Conservation (phyloP, 2,888 invertebrate species). For the Synergus japonicus region DNA sequence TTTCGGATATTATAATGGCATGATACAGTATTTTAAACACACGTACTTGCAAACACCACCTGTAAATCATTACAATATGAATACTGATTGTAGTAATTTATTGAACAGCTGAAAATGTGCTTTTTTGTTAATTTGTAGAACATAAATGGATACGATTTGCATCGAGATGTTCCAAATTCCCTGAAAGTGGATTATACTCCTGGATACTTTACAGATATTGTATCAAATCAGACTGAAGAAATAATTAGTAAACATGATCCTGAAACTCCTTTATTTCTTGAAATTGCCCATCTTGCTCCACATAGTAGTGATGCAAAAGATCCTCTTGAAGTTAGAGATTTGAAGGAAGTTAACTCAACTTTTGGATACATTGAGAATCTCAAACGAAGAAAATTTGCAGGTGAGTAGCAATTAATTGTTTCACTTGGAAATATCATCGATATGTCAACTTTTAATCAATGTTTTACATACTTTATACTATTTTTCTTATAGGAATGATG, state of each 20-base stretch:
- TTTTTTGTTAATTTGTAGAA: constrained; percentile 14
- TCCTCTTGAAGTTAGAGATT: constrained; percentile 84
- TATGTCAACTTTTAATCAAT: not conserved
- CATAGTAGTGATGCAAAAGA: constrained; percentile 86
- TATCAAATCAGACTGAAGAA: constrained; percentile 82
- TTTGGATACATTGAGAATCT: constrained; percentile 85
- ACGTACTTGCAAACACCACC: constrained; percentile 76
- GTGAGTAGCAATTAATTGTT: constrained; percentile 75
- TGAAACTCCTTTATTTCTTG: constrained; percentile 85
- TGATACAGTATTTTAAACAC: constrained; percentile 88
- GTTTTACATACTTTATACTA: not conserved
- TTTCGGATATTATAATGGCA: constrained; percentile 91
- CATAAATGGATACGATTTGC: constrained; percentile 77
- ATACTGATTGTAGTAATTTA: too few relatives aligned
- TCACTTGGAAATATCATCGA: not conserved
- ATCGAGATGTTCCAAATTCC: constrained; percentile 73
- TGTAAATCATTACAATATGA: not conserved
- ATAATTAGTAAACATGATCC: constrained; percentile 81
- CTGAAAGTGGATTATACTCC: constrained; percentile 74
- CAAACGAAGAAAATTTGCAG: constrained; percentile 85
- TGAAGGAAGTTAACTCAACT: constrained; percentile 81
- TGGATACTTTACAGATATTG: constrained; percentile 86
- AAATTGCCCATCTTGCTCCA: constrained; percentile 88
- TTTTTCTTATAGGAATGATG: constrained; percentile 78
- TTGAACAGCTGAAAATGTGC: not conserved